Evolutionary conservation across 2,797 vertebrate genomes (phyloP).

Genomic region (Aeoliscus strigatus): DNA sequence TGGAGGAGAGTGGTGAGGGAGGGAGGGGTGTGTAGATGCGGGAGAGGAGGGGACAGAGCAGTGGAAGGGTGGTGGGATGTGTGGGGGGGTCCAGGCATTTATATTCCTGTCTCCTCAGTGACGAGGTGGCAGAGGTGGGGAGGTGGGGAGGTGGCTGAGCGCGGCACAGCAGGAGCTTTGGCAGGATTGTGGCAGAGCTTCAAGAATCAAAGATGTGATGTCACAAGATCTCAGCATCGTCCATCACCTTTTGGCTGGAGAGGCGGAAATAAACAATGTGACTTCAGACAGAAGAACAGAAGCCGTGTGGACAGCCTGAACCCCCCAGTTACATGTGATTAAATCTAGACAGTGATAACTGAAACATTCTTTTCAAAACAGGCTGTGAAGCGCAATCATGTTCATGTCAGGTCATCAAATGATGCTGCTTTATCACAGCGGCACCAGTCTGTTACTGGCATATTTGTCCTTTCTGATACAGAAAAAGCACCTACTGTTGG

Average conservation of each 20-base stretch:
- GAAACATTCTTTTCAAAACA: no score
- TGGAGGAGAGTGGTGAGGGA: constrained; percentile 65
- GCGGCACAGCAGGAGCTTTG: constrained; percentile 35
- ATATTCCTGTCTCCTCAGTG: constrained; percentile 74
- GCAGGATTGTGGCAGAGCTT: constrained; percentile 49
- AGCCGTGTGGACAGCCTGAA: no score
- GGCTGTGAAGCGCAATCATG: no score
- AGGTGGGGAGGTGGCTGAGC: constrained; percentile 45
- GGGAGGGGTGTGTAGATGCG: constrained; percentile 23
- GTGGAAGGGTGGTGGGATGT: constrained; percentile 16
- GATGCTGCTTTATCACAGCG: no score
- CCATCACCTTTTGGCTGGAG: constrained; percentile 19
- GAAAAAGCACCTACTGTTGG: no score
- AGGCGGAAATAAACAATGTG: constrained; percentile 35
- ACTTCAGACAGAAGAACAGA: constrained; percentile 18
- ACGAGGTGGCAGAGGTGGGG: constrained; percentile 48
- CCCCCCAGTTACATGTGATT: no score
- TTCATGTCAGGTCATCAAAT: no score
- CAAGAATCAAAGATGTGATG: constrained; percentile 53
- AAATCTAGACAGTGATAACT: no score
- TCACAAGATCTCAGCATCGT: constrained; percentile 44
- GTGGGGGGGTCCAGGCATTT: constrained; percentile 60
- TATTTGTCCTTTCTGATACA: no score
- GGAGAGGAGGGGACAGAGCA: constrained; percentile 26
- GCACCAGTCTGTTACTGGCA: no score